These are phyloP conservation scores for Strongylocentrotus purpuratus DNA, from an alignment of 35 echinoderm and acorn worm genomes.

Conservation along the genomic window DNA sequence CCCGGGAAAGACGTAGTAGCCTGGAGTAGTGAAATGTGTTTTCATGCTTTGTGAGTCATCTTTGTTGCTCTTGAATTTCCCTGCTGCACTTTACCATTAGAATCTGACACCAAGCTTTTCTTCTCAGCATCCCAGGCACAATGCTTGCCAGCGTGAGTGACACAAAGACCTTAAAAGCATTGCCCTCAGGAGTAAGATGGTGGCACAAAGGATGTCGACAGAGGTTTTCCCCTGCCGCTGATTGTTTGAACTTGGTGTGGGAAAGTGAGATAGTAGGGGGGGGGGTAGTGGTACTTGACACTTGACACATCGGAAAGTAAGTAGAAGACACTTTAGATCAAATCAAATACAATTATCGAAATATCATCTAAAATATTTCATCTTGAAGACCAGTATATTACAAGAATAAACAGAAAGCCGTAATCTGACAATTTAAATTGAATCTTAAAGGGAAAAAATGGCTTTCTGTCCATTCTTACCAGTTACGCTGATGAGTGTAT, in stretches of 20 bases:
- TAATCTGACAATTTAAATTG: too few relatives aligned
- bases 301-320: too few relatives aligned
- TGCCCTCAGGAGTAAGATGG: background rate
- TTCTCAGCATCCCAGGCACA: background rate
- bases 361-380: too few relatives aligned
- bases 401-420: too few relatives aligned
- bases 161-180: background rate
- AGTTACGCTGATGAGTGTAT: too few relatives aligned
- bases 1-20: background rate
- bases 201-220: background rate
- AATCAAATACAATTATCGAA: too few relatives aligned
- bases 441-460: too few relatives aligned
- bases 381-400: too few relatives aligned
- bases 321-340: too few relatives aligned
- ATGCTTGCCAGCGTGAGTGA: background rate
- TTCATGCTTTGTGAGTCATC: background rate
- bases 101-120: background rate
- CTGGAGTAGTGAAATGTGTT: background rate
- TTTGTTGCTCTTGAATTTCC: background rate
- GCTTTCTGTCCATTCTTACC: too few relatives aligned
- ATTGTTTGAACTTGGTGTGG: background rate
- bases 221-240: background rate
- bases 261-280: background rate
- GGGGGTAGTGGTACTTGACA: too few relatives aligned
- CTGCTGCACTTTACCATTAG: background rate